These are phyloP conservation scores for Recurvirostra avosetta DNA, from an alignment of 2,113 vertebrate genomes.

Conservation along the genomic window DNA sequence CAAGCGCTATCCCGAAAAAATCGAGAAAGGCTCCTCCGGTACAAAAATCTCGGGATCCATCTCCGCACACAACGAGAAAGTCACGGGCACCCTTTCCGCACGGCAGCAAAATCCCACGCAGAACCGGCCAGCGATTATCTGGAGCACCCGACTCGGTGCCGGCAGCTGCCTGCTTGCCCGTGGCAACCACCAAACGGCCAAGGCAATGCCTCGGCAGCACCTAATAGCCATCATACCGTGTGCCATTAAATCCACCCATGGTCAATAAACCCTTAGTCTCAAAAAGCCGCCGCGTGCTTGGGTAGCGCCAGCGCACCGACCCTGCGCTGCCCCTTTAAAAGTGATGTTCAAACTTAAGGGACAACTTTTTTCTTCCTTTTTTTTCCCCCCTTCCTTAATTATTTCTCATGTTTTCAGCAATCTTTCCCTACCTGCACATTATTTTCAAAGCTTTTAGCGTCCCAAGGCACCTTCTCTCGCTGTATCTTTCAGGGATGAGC, in stretches of 20 bases:
- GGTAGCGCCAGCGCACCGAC: fast-evolving
- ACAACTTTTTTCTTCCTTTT: not conserved
- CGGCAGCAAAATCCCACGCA: too few relatives aligned
- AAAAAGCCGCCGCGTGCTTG: not conserved
- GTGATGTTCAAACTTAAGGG: not conserved
- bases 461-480: not conserved
- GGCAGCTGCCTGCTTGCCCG: too few relatives aligned
- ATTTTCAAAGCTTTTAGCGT: not conserved
- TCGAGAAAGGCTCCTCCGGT: not conserved
- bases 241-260: fast-evolving
- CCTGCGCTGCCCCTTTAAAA: not conserved
- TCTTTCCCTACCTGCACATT: not conserved
- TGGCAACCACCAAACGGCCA: too few relatives aligned
- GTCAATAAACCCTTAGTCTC: not conserved
- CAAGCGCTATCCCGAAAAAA: not conserved
- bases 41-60: not conserved
- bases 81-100: too few relatives aligned
- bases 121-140: too few relatives aligned
- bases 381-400: not conserved
- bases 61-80: too few relatives aligned
- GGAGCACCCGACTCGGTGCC: too few relatives aligned
- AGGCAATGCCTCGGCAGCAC: too few relatives aligned
- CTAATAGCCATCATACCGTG: not conserved
- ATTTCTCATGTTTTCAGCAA: not conserved
- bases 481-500: not conserved